Evolutionary conservation across 2,888 invertebrate species (phyloP).

Genomic region (Lysandra bellargus): DNA sequence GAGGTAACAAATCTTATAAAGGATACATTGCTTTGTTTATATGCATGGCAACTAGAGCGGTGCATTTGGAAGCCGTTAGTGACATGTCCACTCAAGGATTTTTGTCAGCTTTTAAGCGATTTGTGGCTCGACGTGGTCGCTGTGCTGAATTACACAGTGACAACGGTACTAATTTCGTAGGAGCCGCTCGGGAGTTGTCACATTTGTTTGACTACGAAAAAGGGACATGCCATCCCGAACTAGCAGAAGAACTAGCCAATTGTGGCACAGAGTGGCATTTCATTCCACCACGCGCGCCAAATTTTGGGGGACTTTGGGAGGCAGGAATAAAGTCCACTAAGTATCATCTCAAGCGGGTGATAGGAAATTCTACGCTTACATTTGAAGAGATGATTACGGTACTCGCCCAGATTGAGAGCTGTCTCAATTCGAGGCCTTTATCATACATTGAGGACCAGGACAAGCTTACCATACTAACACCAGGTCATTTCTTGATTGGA

Average conservation of each 20-base stretch:
- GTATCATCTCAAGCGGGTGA: constrained; percentile 35
- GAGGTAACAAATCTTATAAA: constrained; percentile 38
- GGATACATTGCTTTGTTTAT: constrained; percentile 16
- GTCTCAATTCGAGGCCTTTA: constrained; percentile 40
- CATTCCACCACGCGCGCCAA: constrained; percentile 41
- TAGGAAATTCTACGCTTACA: constrained; percentile 37
- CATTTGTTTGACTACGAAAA: constrained; percentile 35
- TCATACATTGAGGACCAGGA: not conserved
- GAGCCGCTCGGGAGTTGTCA: constrained; percentile 34
- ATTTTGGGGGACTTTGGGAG: constrained; percentile 44
- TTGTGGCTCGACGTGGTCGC: constrained; percentile 38
- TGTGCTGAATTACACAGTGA: constrained; percentile 37
- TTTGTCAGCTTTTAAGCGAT: constrained; percentile 38
- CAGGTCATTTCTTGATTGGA: constrained; percentile 40
- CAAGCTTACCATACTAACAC: constrained; percentile 34
- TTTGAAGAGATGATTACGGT: constrained; percentile 39
- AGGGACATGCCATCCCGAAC: no score
- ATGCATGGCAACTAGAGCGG: constrained; percentile 37
- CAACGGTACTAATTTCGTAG: constrained; percentile 40
- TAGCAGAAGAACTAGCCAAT: no score
- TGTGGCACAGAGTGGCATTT: constrained; percentile 34
- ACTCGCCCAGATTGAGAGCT: constrained; percentile 40
- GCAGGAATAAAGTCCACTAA: constrained; percentile 40
- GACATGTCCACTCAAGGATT: constrained; percentile 36
- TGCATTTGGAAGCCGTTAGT: constrained; percentile 38